Conservation (phyloP, 1,140 invertebrate species). For the Tenebrio molitor region DNA sequence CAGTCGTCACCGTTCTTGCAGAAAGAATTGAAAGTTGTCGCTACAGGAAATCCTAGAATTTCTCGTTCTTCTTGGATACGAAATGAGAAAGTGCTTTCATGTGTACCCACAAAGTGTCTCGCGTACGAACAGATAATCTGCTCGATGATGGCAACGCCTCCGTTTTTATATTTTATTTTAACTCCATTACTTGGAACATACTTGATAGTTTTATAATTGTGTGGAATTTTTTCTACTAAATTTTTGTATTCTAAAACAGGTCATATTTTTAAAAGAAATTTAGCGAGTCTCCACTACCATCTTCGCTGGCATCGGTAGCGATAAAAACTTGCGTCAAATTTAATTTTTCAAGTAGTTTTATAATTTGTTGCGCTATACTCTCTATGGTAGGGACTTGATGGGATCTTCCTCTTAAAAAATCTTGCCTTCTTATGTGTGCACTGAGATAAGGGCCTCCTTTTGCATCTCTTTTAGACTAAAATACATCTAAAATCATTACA, state of each 20-base stretch:
- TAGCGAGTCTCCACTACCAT: conserved; percentile 64
- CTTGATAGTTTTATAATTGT: conserved; percentile 67
- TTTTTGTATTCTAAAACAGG: conserved; percentile 3
- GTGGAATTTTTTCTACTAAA: conserved; percentile 53
- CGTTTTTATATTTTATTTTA: conserved; percentile 79
- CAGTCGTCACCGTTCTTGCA: conserved; percentile 74
- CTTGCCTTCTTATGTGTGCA: conserved; percentile 86
- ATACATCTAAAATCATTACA: conserved; percentile 31
- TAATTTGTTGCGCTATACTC: conserved; percentile 80
- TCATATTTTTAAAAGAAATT: background rate
- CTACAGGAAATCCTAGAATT: conserved; percentile 86
- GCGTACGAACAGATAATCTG: conserved; percentile 95
- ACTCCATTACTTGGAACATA: conserved; percentile 68
- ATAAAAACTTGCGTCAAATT: conserved; percentile 81
- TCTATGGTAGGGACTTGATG: conserved; percentile 80
- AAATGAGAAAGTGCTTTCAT: conserved; percentile 96
- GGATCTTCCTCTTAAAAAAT: conserved; percentile 81
- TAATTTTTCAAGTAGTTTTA: conserved; percentile 71
- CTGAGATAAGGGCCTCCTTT: conserved; percentile 83
- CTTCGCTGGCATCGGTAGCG: conserved; percentile 81
- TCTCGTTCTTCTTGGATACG: conserved; percentile 97
- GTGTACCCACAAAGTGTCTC: conserved; percentile 90
- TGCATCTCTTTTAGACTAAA: conserved; percentile 67
- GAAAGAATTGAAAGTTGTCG: conserved; percentile 91
- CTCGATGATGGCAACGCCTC: conserved; percentile 94